Percentiles rank a stretch among this genome's conserved stretches.
These are phyloP conservation scores for Ascidia mentula DNA, from an alignment of 23 tunicate species.

Conservation along the genomic window DNA sequence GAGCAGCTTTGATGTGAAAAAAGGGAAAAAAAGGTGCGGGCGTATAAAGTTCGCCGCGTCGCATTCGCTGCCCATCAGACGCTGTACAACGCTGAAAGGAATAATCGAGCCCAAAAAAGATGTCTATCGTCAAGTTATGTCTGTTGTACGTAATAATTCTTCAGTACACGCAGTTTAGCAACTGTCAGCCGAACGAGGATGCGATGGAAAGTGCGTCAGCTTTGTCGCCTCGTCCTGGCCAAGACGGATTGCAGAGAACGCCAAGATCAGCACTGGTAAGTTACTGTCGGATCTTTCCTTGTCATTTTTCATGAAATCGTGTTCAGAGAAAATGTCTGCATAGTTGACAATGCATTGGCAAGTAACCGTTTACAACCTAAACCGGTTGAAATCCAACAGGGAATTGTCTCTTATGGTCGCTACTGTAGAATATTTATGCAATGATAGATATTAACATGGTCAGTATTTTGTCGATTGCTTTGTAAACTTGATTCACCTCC, in stretches of 20 bases:
- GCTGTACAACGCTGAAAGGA: background rate
- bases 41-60: background rate
- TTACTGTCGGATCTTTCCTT: no score
- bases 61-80: background rate
- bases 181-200: background rate
- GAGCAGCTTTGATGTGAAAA: background rate
- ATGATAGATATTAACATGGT: no score
- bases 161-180: conserved; percentile 3
- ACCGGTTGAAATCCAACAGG: no score
- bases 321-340: no score
- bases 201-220: background rate
- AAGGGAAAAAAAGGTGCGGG: background rate
- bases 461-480: no score
- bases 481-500: no score
- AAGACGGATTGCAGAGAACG: background rate
- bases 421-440: no score
- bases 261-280: background rate
- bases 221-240: background rate
- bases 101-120: background rate
- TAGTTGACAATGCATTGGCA: no score
- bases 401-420: no score
- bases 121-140: background rate
- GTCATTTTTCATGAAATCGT: no score
- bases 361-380: no score
- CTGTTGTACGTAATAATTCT: background rate